Base-by-base conservation (phyloP, 2,113 vertebrate genomes). In the Chrysemys picta region DNA sequence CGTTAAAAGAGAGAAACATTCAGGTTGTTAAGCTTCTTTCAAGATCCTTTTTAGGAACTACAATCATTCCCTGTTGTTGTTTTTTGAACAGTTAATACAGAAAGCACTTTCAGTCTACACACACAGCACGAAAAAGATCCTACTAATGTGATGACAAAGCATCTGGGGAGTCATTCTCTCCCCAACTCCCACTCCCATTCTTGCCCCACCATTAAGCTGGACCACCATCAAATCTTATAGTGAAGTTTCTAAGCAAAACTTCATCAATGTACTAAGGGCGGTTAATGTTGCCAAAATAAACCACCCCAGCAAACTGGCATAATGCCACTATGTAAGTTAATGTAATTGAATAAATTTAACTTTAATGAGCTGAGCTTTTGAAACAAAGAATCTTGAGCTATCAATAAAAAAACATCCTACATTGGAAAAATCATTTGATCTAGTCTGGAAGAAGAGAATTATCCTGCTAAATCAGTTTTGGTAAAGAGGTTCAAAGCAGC, bases 231-330 rank as follows among this genome's bases (percentile, higher is more conserved):
- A 72, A 84, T 96, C 62, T 19, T 92, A 88, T 59, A 82, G 69
- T 11, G 69, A 27, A 89, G 56, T 80, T 56, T 91, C 83, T 82
- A 76, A 65, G 84, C 69, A 95, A 92, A 91, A 91, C 88, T 94
- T 79, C 82, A 90, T 53, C 82, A 81, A 42, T 78, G 92, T 0
- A 1, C n/a, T 24, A 49, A 78, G 88, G 54, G 52, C 29, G 91
- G 82, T 57, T 85, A 2, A 83, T 29, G 65, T 52, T 95, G 94
- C 93, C 93, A 97, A 95, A 96, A 97, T 88, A 96, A 95, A 93
- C 95, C 91, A 94, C 78, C 85, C 88, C 82, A 96, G 93, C 78
- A 83, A 69, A 62, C 72, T 96, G 96, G 97, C 87, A 0, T 9
- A 2, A 24, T 5, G 93, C 95, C 88, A 57, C 57, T 11, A 21